phyloP scores from a whole-genome alignment of 2,888 invertebrate genomes.

The Tiliacea citrago region DNA sequence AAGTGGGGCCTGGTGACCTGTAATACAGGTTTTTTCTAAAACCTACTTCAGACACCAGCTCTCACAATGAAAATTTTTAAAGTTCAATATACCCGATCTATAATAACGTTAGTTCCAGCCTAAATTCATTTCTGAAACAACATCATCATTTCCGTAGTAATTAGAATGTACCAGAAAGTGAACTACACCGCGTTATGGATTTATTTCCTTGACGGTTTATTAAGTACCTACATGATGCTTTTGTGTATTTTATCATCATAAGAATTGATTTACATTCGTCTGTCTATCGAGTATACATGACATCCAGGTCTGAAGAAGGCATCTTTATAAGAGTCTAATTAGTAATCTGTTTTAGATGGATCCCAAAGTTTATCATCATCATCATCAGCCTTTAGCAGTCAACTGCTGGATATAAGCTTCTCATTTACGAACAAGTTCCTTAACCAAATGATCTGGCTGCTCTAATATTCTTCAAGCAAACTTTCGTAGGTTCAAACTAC shows the following conservation, averaged over 20 bases:
- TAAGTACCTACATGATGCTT: neutral
- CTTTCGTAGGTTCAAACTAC: neutral
- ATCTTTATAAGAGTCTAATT: neutral
- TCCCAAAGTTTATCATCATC: neutral
- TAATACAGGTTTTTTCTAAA: no score
- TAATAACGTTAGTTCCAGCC: conserved; percentile 6
- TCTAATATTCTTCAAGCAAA: neutral
- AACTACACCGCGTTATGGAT: conserved; percentile 28
- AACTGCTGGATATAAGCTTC: neutral
- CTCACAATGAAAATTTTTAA: no score
- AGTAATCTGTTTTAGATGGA: neutral
- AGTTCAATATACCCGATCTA: neutral
- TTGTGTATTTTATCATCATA: conserved; percentile 11
- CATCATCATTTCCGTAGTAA: conserved; percentile 35
- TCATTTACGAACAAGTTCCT: neutral
- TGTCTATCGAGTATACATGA: neutral
- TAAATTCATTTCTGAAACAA: conserved; percentile 24
- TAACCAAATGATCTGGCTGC: neutral
- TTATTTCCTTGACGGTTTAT: conserved; percentile 29
- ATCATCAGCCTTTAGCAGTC: neutral
- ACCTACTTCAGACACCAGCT: no score
- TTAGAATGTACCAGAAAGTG: conserved; percentile 18
- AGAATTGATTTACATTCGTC: neutral
- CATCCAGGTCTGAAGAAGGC: neutral
- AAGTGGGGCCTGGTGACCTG: no score